Evolutionary conservation across 2,888 invertebrate genomes (phyloP).

Genomic region (Diarsia brunnea): DNA sequence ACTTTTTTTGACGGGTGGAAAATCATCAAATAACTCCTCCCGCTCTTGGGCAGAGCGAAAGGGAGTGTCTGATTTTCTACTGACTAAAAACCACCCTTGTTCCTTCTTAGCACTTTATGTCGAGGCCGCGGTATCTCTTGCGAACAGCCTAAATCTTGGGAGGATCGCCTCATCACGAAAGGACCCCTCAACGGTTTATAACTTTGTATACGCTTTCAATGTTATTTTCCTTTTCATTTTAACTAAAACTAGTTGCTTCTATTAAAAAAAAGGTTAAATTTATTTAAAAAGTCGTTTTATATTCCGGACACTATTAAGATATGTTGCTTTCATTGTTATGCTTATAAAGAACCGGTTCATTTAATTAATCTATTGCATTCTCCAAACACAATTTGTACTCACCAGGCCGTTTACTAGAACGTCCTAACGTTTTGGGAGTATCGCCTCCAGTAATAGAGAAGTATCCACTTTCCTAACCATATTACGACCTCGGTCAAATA

Average conservation of each 20-base stretch:
- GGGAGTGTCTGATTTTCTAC: too few species aligned
- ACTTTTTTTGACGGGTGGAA: too few species aligned
- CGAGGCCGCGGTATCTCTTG: too few species aligned
- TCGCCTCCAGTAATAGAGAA: slow-evolving; percentile 27
- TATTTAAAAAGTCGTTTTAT: not conserved
- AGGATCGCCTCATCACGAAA: not conserved
- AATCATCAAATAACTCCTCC: too few species aligned
- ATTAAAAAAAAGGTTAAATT: not conserved
- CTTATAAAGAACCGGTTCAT: not conserved
- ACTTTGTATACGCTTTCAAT: not conserved
- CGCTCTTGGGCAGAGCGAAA: too few species aligned
- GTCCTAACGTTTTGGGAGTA: not conserved
- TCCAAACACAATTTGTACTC: not conserved
- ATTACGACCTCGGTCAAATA: slow-evolving; percentile 38
- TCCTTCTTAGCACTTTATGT: too few species aligned
- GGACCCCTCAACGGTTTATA: not conserved
- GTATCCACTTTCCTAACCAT: slow-evolving; percentile 35
- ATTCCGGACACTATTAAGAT: not conserved
- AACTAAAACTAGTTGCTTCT: not conserved
- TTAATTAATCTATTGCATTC: slow-evolving; percentile 1
- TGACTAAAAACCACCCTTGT: too few species aligned
- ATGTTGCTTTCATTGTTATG: not conserved
- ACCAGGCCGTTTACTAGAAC: not conserved
- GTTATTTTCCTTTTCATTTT: not conserved
- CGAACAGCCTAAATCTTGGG: too few species aligned